phyloP scores from a whole-genome alignment of 2,888 invertebrate genomes.

The Nezara viridula region DNA sequence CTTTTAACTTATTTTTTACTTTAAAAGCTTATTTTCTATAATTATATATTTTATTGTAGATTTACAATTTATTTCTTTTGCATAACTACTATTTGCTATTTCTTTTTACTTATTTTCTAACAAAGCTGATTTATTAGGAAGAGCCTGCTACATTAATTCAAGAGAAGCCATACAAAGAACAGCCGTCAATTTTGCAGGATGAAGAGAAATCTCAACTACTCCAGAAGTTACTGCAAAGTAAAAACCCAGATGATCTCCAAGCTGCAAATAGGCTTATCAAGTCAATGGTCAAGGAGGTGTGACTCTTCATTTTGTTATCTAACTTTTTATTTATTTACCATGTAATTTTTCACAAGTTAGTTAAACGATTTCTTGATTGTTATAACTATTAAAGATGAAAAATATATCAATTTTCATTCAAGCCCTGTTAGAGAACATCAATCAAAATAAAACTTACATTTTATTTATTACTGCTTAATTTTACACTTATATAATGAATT shows the following conservation, averaged over 20 bases:
- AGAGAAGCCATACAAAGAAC: conserved; percentile 60
- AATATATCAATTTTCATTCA: neutral
- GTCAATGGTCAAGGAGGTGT: conserved; percentile 92
- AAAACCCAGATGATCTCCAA: conserved; percentile 93
- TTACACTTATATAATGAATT: too few species aligned
- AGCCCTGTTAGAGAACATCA: too few species aligned
- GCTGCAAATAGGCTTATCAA: conserved; percentile 97
- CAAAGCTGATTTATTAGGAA: conserved; percentile 61
- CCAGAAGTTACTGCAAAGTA: conserved; percentile 90
- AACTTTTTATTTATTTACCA: neutral
- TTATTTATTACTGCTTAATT: too few species aligned
- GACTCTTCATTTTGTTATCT: neutral
- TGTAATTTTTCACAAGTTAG: neutral
- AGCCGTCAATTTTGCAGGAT: conserved; percentile 78
- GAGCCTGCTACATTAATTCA: conserved; percentile 59
- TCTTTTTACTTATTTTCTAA: neutral
- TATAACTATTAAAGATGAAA: neutral
- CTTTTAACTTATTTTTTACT: too few species aligned
- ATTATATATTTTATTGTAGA: neutral
- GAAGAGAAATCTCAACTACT: conserved; percentile 89
- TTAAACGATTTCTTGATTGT: neutral
- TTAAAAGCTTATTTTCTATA: neutral
- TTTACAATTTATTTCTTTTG: neutral
- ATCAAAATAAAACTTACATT: too few species aligned
- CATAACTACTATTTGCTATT: too few species aligned